phyloP scores from a whole-genome alignment of 2,797 vertebrate genomes.

The Microctenopoma stevenorrisi region DNA sequence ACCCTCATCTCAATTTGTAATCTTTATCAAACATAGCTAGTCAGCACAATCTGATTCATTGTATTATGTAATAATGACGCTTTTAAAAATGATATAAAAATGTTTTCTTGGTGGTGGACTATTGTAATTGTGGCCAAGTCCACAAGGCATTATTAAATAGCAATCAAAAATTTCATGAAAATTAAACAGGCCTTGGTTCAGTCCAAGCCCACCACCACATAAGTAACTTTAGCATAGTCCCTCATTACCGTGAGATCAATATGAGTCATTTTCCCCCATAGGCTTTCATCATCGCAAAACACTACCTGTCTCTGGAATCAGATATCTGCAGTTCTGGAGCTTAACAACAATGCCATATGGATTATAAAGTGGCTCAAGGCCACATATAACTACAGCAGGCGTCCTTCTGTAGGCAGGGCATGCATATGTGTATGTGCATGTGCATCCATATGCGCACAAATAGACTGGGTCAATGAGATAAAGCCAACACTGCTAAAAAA shows the following conservation, averaged over 20 bases:
- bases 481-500: constrained; percentile 72
- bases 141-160: background rate
- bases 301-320: constrained; percentile 36
- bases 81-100: constrained; percentile 1
- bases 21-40: constrained; percentile 29
- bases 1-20: constrained; percentile 33
- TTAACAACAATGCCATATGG: constrained; percentile 51
- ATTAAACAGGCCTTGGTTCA: background rate
- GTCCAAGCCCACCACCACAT: background rate
- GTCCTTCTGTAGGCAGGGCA: constrained; percentile 26
- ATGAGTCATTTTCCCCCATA: constrained; percentile 26
- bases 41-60: constrained; percentile 15
- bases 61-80: background rate
- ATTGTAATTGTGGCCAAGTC: background rate
- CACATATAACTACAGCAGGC: constrained; percentile 42
- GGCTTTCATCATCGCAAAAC: constrained; percentile 37
- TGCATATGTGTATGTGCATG: constrained; percentile 15
- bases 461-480: constrained; percentile 78
- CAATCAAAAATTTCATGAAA: background rate
- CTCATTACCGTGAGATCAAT: constrained; percentile 22
- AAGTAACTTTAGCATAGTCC: background rate
- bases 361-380: constrained; percentile 53
- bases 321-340: constrained; percentile 41
- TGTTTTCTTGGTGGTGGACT: background rate
- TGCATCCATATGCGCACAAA: constrained; percentile 20